These are phyloP conservation scores for Corythaixoides concolor DNA, from an alignment of 2,113 vertebrate species.

Conservation along the genomic window DNA sequence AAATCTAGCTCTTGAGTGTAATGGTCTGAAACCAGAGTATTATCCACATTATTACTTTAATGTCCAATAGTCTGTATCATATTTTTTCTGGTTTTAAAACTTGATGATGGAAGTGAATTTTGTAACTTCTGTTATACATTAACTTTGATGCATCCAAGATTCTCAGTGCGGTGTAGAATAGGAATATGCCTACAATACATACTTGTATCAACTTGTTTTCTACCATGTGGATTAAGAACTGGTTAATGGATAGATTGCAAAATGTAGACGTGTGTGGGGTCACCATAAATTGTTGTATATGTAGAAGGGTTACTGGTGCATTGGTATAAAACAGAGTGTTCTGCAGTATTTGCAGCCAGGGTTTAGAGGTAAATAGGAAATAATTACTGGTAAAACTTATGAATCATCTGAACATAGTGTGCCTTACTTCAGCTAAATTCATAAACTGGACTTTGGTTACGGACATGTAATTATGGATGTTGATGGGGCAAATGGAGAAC, in stretches of 20 bases:
- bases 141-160: neutral
- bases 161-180: neutral
- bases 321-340: neutral
- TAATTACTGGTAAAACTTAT: neutral
- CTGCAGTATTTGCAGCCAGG: neutral
- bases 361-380: slow-evolving; percentile 5
- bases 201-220: neutral
- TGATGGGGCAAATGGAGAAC: neutral
- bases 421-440: neutral
- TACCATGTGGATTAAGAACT: neutral
- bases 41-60: neutral
- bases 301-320: neutral
- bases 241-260: neutral
- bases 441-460: neutral
- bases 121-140: neutral
- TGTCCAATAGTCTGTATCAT: neutral
- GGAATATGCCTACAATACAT: neutral
- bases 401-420: neutral
- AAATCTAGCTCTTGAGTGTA: neutral
- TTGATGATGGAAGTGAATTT: neutral
- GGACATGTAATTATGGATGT: neutral
- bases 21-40: neutral
- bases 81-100: neutral
- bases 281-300: neutral
- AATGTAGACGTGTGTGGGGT: neutral